These are phyloP conservation scores for Orthosia incerta DNA, from an alignment of 2,888 invertebrate genomes.

Conservation along the genomic window DNA sequence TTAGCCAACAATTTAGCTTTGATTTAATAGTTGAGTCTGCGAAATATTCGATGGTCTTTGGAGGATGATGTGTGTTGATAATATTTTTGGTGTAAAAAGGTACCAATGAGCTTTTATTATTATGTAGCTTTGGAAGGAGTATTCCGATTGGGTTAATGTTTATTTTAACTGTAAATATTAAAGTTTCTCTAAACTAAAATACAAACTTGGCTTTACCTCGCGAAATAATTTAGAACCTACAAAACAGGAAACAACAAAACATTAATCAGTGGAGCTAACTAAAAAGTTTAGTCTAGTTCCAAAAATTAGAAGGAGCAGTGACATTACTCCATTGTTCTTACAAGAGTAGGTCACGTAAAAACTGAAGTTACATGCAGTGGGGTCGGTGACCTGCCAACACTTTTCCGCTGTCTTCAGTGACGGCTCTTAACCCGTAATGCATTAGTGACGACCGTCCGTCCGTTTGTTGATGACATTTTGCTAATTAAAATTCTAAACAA, in stretches of 20 bases:
- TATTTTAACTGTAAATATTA: constrained; percentile 1
- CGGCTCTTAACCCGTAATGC: constrained; percentile 36
- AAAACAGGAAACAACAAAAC: constrained; percentile 29
- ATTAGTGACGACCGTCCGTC: constrained; percentile 46
- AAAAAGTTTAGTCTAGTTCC: constrained; percentile 43
- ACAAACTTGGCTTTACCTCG: not conserved
- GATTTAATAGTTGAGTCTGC: constrained; percentile 49
- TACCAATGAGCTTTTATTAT: not conserved
- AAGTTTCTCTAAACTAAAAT: not conserved
- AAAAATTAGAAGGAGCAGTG: constrained; percentile 48
- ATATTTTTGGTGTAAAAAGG: not conserved
- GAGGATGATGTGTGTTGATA: not conserved
- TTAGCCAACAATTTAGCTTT: constrained; percentile 68
- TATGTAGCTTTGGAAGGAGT: not conserved
- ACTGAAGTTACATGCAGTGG: constrained; percentile 57
- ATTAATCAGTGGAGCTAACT: constrained; percentile 38
- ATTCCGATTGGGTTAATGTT: not conserved
- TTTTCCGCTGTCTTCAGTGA: constrained; percentile 56
- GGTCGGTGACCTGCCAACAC: constrained; percentile 56
- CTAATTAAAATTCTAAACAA: constrained; percentile 44
- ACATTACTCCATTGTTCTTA: constrained; percentile 63
- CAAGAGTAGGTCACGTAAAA: constrained; percentile 60
- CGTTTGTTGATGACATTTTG: constrained; percentile 53
- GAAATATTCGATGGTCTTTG: constrained; percentile 15
- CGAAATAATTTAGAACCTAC: constrained; percentile 27